Evolutionary conservation across 1,140 invertebrate genomes (phyloP).

Genomic region (Calosoma granatense): DNA sequence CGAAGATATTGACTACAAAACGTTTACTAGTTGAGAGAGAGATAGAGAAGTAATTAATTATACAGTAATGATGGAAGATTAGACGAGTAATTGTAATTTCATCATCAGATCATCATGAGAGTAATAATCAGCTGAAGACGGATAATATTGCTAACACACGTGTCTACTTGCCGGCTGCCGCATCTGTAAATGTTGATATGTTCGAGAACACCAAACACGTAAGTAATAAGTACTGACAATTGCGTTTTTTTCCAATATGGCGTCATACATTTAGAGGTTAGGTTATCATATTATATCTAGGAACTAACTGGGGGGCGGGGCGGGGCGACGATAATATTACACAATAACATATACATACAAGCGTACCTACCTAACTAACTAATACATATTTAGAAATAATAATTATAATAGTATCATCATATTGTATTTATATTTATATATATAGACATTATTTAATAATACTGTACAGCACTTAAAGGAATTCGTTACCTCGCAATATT

Average conservation of each 20-base stretch:
- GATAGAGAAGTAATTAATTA: no score
- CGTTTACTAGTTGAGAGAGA: no score
- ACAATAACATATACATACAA: neutral
- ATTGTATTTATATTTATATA: conserved; percentile 5
- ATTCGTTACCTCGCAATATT: neutral
- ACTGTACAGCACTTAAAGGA: conserved; percentile 16
- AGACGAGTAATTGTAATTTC: neutral
- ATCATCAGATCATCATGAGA: no score
- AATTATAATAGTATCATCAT: conserved; percentile 17
- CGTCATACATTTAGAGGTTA: conserved; percentile 21
- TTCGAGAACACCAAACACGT: conserved; percentile 28
- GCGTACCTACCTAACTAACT: no score
- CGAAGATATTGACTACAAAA: neutral
- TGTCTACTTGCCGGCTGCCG: conserved; percentile 8
- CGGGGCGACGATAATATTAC: no score
- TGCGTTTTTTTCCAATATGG: conserved; percentile 15
- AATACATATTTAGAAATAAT: neutral
- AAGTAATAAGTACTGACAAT: conserved; percentile 18
- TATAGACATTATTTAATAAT: conserved; percentile 19
- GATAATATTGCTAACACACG: conserved; percentile 19
- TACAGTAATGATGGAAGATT: neutral
- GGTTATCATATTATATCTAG: conserved; percentile 21
- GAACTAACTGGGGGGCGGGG: conserved; percentile 20
- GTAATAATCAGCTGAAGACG: no score
- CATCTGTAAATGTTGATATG: conserved; percentile 26